Evolutionary conservation across 2,888 invertebrate genomes (phyloP), one percentile per base, ranked within the genome.

Genomic region (Zaprionus lineosus): DNA sequence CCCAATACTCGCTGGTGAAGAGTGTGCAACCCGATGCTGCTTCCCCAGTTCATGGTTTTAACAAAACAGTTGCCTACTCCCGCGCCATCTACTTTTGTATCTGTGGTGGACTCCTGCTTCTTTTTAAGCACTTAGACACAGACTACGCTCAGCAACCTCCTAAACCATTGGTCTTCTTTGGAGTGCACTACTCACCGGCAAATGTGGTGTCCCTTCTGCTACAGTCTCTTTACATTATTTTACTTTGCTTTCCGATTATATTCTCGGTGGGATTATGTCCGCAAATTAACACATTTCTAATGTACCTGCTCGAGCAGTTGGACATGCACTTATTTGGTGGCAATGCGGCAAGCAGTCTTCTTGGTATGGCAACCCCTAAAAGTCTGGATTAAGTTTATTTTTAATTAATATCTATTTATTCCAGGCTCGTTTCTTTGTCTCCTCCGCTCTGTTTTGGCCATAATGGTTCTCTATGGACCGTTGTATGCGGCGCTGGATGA

Each of bases 11-110:
- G 0, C 91, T 99, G 70, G 91, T 98, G 67, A 99, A 98, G 91
- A 98, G 98, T 74, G 99, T 99, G 1, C 99, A 99, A 87, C 99
- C 99, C 0, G 99, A 99, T 90, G 98, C 99, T 0, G 96, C 99
- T 0, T 99, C 99, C 1, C 99, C 99, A 0, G 98, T 98, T 28
- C 99, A 99, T 90, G 98, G 98, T 7, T 98, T 97, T 87, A 99
- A 99, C 89, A 94, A 96, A 82, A 94, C 98, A 81, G 97, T 98
- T 26, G 95, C 97, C 24, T 98, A 97, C 89, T 97, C 97, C 14
- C 93, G 98, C 62, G 97, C 98, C 3, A 95, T 98, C 9, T 99
- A 98, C 90, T 99, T 98, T 87, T 96, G 96, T 81, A 86, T 98
- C 29, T 95, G 96, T 84, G 93, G 94, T 4, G 91, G 91, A 0